These are phyloP conservation scores for Bergia sp. DNA, from an alignment of 92 coral and sea anemone species.

Conservation along the genomic window DNA sequence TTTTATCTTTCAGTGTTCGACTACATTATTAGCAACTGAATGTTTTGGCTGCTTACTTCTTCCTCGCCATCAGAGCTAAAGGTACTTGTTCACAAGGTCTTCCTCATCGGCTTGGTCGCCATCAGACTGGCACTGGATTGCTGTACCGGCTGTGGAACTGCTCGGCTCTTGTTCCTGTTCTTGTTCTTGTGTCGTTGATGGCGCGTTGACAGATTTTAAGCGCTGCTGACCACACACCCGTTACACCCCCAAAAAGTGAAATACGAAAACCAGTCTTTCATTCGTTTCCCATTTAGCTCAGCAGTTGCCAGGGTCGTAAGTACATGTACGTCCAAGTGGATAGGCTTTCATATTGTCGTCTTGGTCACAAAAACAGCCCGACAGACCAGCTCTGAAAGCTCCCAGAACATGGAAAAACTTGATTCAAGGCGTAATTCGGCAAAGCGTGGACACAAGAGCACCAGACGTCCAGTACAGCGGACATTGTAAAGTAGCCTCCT, in stretches of 20 bases:
- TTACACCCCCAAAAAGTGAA: too few species aligned
- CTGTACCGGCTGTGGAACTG: neutral
- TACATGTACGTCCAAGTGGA: neutral
- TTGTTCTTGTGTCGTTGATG: neutral
- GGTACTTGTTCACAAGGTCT: neutral
- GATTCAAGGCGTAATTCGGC: constrained; percentile 26
- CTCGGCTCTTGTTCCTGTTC: neutral
- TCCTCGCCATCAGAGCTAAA: neutral
- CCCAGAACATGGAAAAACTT: constrained; percentile 21
- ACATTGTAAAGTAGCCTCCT: neutral
- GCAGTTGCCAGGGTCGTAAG: constrained; percentile 6
- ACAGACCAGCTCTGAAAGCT: constrained; percentile 11
- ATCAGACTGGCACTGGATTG: neutral
- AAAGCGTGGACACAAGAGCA: neutral
- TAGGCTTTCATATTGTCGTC: constrained; percentile 11
- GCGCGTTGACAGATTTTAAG: neutral
- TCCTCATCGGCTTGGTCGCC: neutral
- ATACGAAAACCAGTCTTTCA: constrained; percentile 21
- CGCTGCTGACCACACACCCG: too few species aligned
- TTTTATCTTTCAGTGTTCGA: neutral
- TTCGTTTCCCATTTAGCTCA: neutral
- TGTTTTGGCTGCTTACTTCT: neutral
- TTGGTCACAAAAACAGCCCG: constrained; percentile 14
- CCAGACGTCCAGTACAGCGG: constrained; percentile 32
- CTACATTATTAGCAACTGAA: neutral